Percentiles rank a stretch among this genome's conserved stretches.
phyloP scores from a whole-genome alignment of 2,113 vertebrate species.

The Lampris incognitus region DNA sequence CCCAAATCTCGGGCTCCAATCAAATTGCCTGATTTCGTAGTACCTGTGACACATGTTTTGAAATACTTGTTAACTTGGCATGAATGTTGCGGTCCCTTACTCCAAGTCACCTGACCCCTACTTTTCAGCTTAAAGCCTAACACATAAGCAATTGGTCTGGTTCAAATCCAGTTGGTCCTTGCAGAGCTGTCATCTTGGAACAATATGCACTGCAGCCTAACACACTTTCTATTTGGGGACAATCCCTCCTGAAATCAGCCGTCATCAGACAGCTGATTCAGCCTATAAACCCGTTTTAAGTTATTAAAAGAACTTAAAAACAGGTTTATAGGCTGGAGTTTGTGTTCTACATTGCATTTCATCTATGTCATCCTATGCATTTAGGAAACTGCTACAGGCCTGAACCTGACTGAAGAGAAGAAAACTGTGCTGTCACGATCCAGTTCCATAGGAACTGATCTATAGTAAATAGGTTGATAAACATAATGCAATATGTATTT shows the following conservation, averaged over 20 bases:
- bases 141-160: not conserved
- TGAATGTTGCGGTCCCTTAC: too few relatives aligned
- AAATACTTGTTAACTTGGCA: too few relatives aligned
- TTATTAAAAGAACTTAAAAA: slow-evolving; percentile 23
- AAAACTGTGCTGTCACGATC: not conserved
- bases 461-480: slow-evolving; percentile 4
- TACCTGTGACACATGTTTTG: not conserved
- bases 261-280: not conserved
- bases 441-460: not conserved
- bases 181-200: not conserved
- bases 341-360: not conserved
- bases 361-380: not conserved
- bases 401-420: not conserved
- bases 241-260: slow-evolving; percentile 24
- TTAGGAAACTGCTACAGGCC: not conserved
- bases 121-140: not conserved
- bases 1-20: not conserved
- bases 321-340: slow-evolving; percentile 5
- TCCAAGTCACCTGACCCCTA: not conserved
- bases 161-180: not conserved
- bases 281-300: too few relatives aligned
- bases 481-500: not conserved
- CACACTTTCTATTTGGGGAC: slow-evolving; percentile 24
- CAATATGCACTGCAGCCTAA: slow-evolving; percentile 3
- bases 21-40: not conserved